Base-by-base conservation (phyloP, 35 echinoderm and acorn worm genomes). In the Heliocidaris erythrogramma region DNA sequence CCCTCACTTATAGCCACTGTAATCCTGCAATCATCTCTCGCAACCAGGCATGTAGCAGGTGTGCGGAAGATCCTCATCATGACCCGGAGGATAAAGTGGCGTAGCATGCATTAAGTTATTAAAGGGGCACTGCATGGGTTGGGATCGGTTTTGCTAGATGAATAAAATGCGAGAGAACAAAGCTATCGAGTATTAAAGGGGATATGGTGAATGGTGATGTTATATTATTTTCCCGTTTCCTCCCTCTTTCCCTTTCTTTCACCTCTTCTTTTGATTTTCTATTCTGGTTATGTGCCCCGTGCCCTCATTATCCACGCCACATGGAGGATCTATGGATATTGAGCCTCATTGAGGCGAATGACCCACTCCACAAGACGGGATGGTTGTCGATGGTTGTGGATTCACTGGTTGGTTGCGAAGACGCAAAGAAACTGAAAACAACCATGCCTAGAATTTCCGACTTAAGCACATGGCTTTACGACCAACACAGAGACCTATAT, bases 401-500 rank as follows among this genome's bases (percentile, higher is more conserved):
- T 52, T 52, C 49, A 52, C 49, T 52, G 49, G 16, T 14, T 69
- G 60, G 60, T 69, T 69, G 60, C 24, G 60, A 69, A 69, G 60
- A 69, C 60, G 60, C 60, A 69, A 69, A 69, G 60, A 69, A 69
- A 69, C 60, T 69, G 60, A 69, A 69, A 69, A 69, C 60, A 69
- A 69, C 60, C 60, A 4, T 18, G 24, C 60, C 21, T 69, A 24
- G 24, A 24, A 69, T 69, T 69, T 69, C 60, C 60, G 60, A 69
- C 60, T 69, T 69, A 17, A 69, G 21, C 60, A 69, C 60, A 69
- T 69, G 60, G 60, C 60, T 69, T 69, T 21, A 69, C 60, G 60
- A 69, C 60, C 17, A 27, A 69, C 60, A 69, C 60, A 14, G 21
- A 18, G 60, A 24, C 17, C 60, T 65, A 18, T 69, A 17, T 69